Base-by-base conservation (phyloP, 2,888 invertebrate genomes). In the Meiosimyza platycephala region DNA sequence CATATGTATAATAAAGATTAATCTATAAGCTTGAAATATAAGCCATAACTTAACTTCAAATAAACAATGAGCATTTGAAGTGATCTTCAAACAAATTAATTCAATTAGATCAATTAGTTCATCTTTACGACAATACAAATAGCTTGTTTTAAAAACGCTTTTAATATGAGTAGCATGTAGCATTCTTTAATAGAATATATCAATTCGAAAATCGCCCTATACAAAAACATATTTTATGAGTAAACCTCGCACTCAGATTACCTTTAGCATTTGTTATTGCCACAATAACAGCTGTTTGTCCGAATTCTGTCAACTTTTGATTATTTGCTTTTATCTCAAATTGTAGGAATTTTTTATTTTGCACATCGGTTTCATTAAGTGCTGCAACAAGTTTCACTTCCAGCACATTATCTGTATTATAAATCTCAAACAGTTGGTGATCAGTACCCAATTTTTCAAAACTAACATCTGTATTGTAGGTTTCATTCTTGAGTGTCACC, bases 311-410 rank as follows among this genome's bases (percentile, higher is more conserved):
- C 7, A 79, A 18, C 18, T 74, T 65, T 0, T 57, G 57, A 72
- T 79, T 75, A 6, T 66, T 57, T 2, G 80, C 82, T 9, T 68
- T 65, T 9, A 82, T 63, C 2, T 72, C 70, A n/a, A 81, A 74
- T 7, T 76, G 65, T 51, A 79, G 64, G 40, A 54, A 71, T 16
- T 51, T 69, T 60, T 70, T 77, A 16, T 67, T 75, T 47, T 73
- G 54, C 6, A 81, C 7, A 55, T 78, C 76, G 3, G 70, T 66
- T 15, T 57, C 69, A 11, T 73, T 74, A 2, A 78, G 47, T 9
- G 51, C 2, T 18, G 62, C 33, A 1, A 28, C 28, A 40, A 80
- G 60, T 9, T 48, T 54, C 16, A 80, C 71, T 33, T 62, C 63
- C 2, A 80, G 71, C 13, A 67, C 50, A 74, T 78, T 77, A 0